These are phyloP conservation scores for Lanius collurio DNA, from an alignment of 2,113 vertebrate genomes.

Conservation along the genomic window DNA sequence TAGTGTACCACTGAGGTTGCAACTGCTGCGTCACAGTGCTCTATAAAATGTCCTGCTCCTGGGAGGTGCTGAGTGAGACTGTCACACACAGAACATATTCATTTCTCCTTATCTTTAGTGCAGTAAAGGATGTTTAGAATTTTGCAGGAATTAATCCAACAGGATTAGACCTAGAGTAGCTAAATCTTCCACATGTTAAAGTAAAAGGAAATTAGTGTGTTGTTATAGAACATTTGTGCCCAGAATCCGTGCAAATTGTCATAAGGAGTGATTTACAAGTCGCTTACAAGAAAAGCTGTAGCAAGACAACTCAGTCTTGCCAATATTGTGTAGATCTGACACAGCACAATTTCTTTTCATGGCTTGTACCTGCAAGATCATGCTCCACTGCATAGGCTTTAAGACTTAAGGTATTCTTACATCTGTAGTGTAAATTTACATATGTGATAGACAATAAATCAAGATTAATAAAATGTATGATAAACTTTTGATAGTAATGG, in stretches of 20 bases:
- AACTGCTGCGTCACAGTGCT: background rate
- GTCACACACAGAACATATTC: background rate
- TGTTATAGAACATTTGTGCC: background rate
- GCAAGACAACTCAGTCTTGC: background rate
- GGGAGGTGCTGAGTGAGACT: background rate
- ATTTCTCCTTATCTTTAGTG: background rate
- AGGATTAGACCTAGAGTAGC: background rate
- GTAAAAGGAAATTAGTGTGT: background rate
- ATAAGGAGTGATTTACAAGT: background rate
- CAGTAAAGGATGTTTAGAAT: background rate
- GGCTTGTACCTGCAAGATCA: background rate
- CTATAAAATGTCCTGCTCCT: background rate
- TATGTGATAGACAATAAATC: background rate
- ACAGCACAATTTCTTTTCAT: background rate
- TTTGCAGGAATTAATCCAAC: background rate
- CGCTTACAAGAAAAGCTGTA: background rate
- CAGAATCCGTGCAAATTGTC: background rate
- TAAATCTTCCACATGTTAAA: fast-evolving
- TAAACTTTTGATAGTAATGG: background rate
- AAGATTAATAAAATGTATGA: background rate
- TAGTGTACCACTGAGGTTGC: background rate
- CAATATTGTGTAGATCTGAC: background rate
- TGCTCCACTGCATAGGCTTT: background rate
- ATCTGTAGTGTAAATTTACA: background rate
- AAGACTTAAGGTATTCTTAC: background rate